phyloP scores from a whole-genome alignment of 1,140 invertebrate species.

The Leucophenga varia region DNA sequence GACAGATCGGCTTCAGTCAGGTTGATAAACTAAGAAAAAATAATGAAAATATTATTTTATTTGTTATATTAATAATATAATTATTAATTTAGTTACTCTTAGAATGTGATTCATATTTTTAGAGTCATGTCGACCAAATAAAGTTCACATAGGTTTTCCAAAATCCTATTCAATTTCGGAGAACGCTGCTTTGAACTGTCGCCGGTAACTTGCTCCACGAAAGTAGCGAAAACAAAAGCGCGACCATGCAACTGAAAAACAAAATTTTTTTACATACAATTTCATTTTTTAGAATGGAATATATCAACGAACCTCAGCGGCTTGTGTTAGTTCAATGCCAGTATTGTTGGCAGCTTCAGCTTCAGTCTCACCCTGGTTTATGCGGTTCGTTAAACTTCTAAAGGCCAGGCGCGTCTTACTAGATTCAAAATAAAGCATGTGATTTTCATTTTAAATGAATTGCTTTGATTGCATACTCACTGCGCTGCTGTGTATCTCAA shows the following conservation, averaged over 20 bases:
- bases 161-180: conserved; percentile 61
- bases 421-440: conserved; percentile 58
- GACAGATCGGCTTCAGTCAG: conserved; percentile 65
- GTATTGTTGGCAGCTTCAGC: conserved; percentile 84
- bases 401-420: conserved; percentile 70
- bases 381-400: conserved; percentile 66
- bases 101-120: conserved; percentile 73
- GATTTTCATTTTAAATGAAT: not conserved
- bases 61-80: too few species aligned
- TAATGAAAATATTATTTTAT: not conserved
- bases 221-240: conserved; percentile 68
- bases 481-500: conserved; percentile 70
- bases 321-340: conserved; percentile 74
- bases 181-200: conserved; percentile 48
- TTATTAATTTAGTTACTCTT: conserved; percentile 71
- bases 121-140: conserved; percentile 76
- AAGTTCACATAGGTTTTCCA: conserved; percentile 72
- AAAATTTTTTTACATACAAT: too few species aligned
- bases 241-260: conserved; percentile 66
- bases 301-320: conserved; percentile 69
- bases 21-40: conserved; percentile 71
- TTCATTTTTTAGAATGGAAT: too few species aligned
- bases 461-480: conserved; percentile 55
- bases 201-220: conserved; percentile 60
- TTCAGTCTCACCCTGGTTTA: conserved; percentile 60